Conservation (phyloP, 37 sponge, comb jelly and placozoan genomes). For the Corticium candelabrum region DNA sequence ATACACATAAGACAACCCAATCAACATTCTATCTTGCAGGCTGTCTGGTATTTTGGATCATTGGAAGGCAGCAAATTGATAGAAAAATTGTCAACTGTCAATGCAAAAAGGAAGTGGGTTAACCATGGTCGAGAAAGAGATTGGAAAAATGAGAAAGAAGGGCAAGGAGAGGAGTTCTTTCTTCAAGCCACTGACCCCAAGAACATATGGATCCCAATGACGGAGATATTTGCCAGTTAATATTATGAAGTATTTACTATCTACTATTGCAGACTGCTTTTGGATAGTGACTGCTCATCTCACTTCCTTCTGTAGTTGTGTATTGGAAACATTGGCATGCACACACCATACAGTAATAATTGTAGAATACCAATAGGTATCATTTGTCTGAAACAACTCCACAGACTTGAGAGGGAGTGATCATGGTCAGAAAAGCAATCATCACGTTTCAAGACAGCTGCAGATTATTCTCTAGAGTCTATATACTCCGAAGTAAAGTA, state of each 20-base stretch:
- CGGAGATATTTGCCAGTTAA: conserved; percentile 91
- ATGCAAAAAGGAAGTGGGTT: conserved; percentile 94
- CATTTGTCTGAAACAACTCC: too few relatives aligned
- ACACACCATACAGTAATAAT: too few relatives aligned
- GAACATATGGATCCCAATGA: conserved; percentile 97
- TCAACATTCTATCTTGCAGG: neutral
- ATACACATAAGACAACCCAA: too few relatives aligned
- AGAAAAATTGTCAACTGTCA: conserved; percentile 52
- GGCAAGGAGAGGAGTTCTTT: conserved; percentile 78
- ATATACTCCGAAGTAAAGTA: too few relatives aligned
- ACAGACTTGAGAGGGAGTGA: too few relatives aligned
- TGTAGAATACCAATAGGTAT: neutral
- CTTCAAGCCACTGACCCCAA: conserved; percentile 73
- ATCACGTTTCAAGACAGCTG: too few relatives aligned
- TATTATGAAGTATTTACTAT: neutral
- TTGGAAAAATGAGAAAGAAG: conserved; percentile 63
- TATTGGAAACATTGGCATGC: too few relatives aligned
- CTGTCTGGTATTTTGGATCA: conserved; percentile 84
- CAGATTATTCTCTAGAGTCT: too few relatives aligned
- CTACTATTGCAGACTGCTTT: too few relatives aligned
- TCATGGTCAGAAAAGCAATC: too few relatives aligned
- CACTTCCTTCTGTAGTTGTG: too few relatives aligned
- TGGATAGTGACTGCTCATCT: too few relatives aligned
- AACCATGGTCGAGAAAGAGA: conserved; percentile 73
- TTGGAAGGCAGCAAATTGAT: conserved; percentile 89